Evolutionary conservation across 2,797 vertebrate species (phyloP), one percentile per base, ranked within the genome.

Genomic region (Enteromius unitaeniatus): DNA sequence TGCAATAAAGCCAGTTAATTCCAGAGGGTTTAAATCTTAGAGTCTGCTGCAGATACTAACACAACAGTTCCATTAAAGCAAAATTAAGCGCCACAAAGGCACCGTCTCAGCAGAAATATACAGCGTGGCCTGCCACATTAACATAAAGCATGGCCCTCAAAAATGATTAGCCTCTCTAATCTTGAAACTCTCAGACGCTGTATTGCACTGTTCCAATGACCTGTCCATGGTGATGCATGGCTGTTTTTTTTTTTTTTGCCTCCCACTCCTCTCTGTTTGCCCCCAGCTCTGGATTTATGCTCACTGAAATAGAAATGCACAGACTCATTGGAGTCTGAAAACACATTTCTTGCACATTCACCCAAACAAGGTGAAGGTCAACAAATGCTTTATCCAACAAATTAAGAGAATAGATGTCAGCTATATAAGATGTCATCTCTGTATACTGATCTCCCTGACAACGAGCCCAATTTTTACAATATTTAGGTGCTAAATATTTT

Each of bases 141-240:
- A 95, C 95, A 96, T 96, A 96, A 97, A 94, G 92, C 93, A 94
- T 89, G 91, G 93, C 92, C 93, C 93, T 89, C 90, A 94, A 93
- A 91, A 96, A 95, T 96, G 93, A 96, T 93, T 93, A 94, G 94
- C 88, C 91, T 83, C 88, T 90, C 93, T 96, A 96, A 96, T 96
- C 96, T 96, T 92, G 90, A 90, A 95, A 94, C 89, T 91, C 92
- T 95, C 94, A 95, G 94, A 93, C 92, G 91, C 93, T 91, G 85
- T 78, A 89, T 90, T 93, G 92, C 89, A 13, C 92, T 94, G 93
- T 90, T 14, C n/a, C 94, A 96, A 96, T 95, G 94, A 95, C 93
- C 95, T 96, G 95, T 95, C 95, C 90, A 86, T 84, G 83, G 86
- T 95, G 95, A 96, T 96, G 92, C 91, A 96, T 95, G 93, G 91